Base-by-base conservation (phyloP, 2,888 invertebrate species). In the Spilosoma lubricipeda region DNA sequence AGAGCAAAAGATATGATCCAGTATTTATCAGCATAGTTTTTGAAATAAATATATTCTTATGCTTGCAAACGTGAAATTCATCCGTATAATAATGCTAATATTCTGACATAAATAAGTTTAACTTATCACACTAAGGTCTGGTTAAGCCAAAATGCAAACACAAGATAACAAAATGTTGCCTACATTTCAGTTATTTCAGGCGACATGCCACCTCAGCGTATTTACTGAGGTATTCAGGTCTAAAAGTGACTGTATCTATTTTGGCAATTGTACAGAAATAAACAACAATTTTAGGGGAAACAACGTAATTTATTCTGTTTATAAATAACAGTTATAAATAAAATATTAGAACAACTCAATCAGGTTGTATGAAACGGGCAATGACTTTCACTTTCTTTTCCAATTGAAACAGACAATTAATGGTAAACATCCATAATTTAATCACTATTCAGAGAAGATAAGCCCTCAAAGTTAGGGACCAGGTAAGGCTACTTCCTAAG, bases 131-230 rank as follows among this genome's bases (percentile, higher is more conserved):
- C 39, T 4, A n/a, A 39, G n/a, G 39, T 27, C 42, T 67, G 42
- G 67, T 27, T 30, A 45, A 67, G 42, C 27, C 42, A 67, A 18
- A 42, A 27, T 72, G 59, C 30, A 39, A 39, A 42, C 23, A 9
- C 20, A 67, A 23, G 67, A 67, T 67, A 72, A n/a, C 67, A 65
- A n/a, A 71, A 71, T 39, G 13, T 66, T 56, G 67, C 71, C 30
- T 56, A 56, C 56, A 72, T 67, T 72, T 66, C 70, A n/a, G 7
- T n/a, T 23, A 67, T 56, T 71, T 20, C 15, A 23, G 65, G 39
- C 39, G 18, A 13, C 23, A 56, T 39, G 39, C 11, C 3, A 18
- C 20, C 48, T 20, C 20, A 48, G 30, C 52, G 23, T 30, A 36
- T 39, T 56, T 45, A n/a, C 23, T 7, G 18, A 11, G 30, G 15